A percentile compares a stretch with the other conserved stretches of the same genome.
phyloP scores from a whole-genome alignment of 2,797 vertebrate species.

The Passerculus sandwichensis region DNA sequence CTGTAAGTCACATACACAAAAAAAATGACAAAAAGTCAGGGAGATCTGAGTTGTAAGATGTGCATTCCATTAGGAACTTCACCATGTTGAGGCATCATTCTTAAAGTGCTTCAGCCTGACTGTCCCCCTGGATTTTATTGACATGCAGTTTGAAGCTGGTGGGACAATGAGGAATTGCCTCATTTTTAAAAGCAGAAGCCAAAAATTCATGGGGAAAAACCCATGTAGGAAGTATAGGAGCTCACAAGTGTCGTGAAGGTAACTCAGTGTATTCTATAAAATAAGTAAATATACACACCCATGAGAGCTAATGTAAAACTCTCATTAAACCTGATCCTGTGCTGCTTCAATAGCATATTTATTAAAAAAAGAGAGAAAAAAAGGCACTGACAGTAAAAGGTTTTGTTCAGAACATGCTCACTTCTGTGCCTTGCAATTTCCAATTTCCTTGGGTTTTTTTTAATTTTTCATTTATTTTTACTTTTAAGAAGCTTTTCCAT shows the following conservation, averaged over 20 bases:
- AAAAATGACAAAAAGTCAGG: background rate
- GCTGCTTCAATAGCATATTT: background rate
- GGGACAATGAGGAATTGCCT: background rate
- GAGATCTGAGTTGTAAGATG: background rate
- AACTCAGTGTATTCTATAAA: background rate
- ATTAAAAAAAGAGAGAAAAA: background rate
- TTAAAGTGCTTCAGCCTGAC: background rate
- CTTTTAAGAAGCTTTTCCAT: background rate
- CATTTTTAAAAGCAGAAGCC: background rate
- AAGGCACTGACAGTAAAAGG: background rate
- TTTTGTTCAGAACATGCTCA: background rate
- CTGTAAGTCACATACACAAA: background rate
- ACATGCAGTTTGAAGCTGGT: background rate
- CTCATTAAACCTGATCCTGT: background rate
- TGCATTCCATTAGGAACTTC: background rate
- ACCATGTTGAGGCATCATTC: accelerated
- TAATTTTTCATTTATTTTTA: background rate
- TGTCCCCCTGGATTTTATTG: background rate
- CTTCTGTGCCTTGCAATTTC: background rate
- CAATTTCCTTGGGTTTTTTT: accelerated
- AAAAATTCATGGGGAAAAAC: background rate
- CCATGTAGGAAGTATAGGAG: background rate
- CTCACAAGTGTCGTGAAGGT: background rate
- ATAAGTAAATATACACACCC: background rate
- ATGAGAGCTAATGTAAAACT: background rate